Evolutionary conservation across 1,140 invertebrate species (phyloP).

Genomic region (Ceratina australensis): DNA sequence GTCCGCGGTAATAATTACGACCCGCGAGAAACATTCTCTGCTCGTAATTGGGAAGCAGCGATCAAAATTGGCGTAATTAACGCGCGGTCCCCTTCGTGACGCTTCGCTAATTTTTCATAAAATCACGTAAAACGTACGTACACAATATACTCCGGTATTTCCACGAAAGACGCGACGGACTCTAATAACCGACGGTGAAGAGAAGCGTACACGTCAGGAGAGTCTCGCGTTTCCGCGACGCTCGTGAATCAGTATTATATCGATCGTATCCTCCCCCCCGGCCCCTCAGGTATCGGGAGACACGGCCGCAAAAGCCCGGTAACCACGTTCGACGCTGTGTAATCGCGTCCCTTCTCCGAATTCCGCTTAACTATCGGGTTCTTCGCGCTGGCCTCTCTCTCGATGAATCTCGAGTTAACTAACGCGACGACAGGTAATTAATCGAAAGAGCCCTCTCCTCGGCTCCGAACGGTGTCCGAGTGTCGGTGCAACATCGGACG

Average conservation of each 20-base stretch:
- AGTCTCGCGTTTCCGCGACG: neutral
- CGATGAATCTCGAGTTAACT: constrained; percentile 78
- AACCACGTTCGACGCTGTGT: constrained; percentile 39
- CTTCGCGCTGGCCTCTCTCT: constrained; percentile 50
- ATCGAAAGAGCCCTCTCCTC: constrained; percentile 77
- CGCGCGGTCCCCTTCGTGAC: neutral
- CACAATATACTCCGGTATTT: too few species aligned
- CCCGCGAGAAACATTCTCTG: too few species aligned
- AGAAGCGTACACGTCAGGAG: neutral
- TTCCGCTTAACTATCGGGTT: constrained; percentile 63
- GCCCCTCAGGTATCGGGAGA: neutral
- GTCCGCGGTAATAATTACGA: too few species aligned
- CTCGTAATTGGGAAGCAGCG: constrained; percentile 59
- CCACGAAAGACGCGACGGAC: too few species aligned
- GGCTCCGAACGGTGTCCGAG: constrained; percentile 33
- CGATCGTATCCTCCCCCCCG: constrained; percentile 15
- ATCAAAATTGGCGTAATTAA: constrained; percentile 64
- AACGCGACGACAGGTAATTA: constrained; percentile 75
- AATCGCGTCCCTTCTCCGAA: constrained; percentile 60
- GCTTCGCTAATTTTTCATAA: neutral
- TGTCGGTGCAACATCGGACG: constrained; percentile 48
- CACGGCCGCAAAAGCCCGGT: constrained; percentile 9
- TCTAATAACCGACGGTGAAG: neutral
- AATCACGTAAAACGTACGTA: too few species aligned
- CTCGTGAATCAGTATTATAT: constrained; percentile 15